Conservation (phyloP, 2,113 vertebrate species). For the Procavia capensis region DNA sequence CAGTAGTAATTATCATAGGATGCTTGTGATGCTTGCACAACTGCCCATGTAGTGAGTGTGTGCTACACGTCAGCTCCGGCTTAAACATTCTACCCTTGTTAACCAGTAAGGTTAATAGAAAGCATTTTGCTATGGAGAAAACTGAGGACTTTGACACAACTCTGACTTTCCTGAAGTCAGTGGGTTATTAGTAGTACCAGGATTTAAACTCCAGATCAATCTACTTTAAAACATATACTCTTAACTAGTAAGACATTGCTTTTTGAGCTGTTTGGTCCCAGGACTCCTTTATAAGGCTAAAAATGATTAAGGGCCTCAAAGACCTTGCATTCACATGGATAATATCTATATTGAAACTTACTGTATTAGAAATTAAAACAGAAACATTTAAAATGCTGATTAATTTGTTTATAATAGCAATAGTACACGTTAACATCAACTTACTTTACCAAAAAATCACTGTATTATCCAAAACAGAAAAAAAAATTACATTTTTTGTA, state of each 20-base stretch:
- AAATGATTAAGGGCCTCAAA: neutral
- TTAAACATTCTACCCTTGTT: neutral
- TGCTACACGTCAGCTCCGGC: neutral
- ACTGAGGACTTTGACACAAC: neutral
- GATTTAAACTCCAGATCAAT: neutral
- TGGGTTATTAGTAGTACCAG: neutral
- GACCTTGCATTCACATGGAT: neutral
- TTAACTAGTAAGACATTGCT: neutral
- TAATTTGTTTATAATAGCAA: neutral
- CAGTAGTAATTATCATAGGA: neutral
- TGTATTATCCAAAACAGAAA: neutral
- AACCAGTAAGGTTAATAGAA: neutral
- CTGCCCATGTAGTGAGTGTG: neutral
- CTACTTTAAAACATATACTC: neutral
- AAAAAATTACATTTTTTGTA: neutral
- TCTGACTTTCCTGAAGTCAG: slow-evolving; percentile 14
- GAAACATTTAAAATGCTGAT: too few species aligned
- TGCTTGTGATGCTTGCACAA: neutral
- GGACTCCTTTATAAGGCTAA: neutral
- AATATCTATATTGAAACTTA: neutral
- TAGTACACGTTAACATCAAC: neutral
- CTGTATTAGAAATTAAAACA: too few species aligned
- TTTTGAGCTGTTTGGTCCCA: neutral
- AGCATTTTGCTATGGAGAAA: neutral
- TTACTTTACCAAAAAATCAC: neutral